phyloP scores from a whole-genome alignment of 2,888 invertebrate species.

The Cephonodes hylas region DNA sequence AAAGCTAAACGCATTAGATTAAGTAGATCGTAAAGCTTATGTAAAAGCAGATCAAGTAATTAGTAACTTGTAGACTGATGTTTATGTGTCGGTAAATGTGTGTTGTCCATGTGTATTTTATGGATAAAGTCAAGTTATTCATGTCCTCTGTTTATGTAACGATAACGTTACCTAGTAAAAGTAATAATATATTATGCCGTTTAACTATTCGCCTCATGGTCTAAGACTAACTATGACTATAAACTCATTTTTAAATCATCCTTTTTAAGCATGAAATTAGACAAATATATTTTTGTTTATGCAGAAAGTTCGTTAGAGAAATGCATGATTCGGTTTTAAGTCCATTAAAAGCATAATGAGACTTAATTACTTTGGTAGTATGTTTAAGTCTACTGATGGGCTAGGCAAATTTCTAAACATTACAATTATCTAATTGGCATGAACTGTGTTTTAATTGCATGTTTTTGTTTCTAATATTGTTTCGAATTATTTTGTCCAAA shows the following conservation, averaged over 20 bases:
- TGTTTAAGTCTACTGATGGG: no score
- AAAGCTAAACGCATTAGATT: background rate
- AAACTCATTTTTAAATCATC: background rate
- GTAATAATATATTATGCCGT: background rate
- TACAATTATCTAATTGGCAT: constrained; percentile 34
- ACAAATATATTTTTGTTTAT: background rate
- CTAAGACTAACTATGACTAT: background rate
- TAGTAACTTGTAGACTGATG: background rate
- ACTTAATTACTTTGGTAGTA: no score
- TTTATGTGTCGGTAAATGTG: background rate
- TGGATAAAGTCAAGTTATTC: background rate
- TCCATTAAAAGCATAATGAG: no score
- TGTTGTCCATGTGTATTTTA: no score
- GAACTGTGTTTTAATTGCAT: constrained; percentile 48
- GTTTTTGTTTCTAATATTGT: constrained; percentile 16
- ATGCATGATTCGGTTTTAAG: no score
- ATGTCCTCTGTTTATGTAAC: background rate
- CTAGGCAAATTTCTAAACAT: background rate
- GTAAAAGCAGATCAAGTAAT: background rate
- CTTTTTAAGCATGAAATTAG: background rate
- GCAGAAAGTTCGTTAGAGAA: background rate
- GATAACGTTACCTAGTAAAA: background rate
- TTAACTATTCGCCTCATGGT: no score
- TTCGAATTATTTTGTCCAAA: background rate
- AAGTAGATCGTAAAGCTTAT: background rate